Conservation (phyloP, 2,797 vertebrate genomes). For the Muraenolepis orangiensis region DNA sequence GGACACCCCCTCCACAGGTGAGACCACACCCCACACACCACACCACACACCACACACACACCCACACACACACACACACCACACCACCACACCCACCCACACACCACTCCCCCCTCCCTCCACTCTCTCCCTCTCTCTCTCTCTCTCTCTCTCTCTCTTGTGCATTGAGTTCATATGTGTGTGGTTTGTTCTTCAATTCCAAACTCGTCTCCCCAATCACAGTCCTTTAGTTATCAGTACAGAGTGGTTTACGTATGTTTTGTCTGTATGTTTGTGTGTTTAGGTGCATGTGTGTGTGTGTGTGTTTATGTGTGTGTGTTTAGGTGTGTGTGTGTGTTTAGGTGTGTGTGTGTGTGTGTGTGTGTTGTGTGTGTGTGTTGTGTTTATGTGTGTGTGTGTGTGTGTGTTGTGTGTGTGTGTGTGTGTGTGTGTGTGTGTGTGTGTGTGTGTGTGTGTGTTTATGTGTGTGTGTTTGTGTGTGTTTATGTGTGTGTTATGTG, state of each 20-base stretch:
- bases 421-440: constrained; percentile 10
- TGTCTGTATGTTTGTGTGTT: constrained; percentile 8
- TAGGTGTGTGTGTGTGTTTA: constrained; percentile 6
- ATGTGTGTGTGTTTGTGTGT: constrained; percentile 12
- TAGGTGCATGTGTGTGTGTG: constrained; percentile 1
- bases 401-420: constrained; percentile 4
- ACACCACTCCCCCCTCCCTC: not conserved
- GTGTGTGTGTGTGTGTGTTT: constrained; percentile 8
- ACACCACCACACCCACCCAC: not conserved
- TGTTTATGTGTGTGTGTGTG: constrained; percentile 10
- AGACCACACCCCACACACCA: too few species aligned
- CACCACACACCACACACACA: not conserved
- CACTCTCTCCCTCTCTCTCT: constrained; percentile 1
- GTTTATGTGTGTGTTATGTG: constrained; percentile 4
- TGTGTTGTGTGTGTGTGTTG: too few species aligned
- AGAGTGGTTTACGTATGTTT: not conserved
- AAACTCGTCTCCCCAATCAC: not conserved
- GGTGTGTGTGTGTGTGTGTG: too few species aligned
- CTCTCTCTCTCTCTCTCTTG: not conserved
- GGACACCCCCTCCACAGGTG: constrained; percentile 90
- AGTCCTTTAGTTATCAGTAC: not conserved
- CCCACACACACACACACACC: not conserved
- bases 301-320: constrained; percentile 10
- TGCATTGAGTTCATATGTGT: too few species aligned
- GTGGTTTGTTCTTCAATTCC: too few species aligned